phyloP scores from a whole-genome alignment of 2,888 invertebrate genomes.

The Eueremaeus valkanovi region DNA sequence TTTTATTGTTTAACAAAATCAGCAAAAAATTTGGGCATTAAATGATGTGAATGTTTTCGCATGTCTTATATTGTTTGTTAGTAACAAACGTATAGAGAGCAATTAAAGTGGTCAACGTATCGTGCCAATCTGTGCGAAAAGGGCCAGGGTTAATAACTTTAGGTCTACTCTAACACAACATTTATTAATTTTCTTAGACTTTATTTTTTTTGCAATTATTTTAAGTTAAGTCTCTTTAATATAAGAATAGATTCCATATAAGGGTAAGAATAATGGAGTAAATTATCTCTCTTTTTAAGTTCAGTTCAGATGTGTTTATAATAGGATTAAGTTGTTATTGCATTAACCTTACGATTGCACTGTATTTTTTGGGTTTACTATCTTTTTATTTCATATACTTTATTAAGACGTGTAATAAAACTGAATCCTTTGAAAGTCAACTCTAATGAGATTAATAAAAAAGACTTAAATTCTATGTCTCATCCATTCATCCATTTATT shows the following conservation, averaged over 20 bases:
- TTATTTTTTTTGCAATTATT: not conserved
- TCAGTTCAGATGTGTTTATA: constrained; percentile 14
- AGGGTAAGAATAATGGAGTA: not conserved
- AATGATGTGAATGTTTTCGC: no score
- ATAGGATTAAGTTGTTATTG: constrained; percentile 12
- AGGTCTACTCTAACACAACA: not conserved
- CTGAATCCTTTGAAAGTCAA: not conserved
- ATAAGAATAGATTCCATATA: not conserved
- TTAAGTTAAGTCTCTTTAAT: not conserved
- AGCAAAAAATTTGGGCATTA: no score
- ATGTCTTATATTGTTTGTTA: no score
- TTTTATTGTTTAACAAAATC: no score
- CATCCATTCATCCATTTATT: not conserved
- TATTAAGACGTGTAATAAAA: not conserved
- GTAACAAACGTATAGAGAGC: no score
- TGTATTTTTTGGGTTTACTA: not conserved
- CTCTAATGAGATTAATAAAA: not conserved
- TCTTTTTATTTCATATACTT: no score
- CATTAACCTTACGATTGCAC: not conserved
- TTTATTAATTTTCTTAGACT: not conserved
- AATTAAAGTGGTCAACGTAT: no score
- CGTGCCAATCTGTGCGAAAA: no score
- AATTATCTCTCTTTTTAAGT: constrained; percentile 8
- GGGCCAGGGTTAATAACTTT: not conserved
- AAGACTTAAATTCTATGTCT: not conserved